These are phyloP conservation scores for Numida meleagris DNA, from an alignment of 2,113 vertebrate species.

Conservation along the genomic window DNA sequence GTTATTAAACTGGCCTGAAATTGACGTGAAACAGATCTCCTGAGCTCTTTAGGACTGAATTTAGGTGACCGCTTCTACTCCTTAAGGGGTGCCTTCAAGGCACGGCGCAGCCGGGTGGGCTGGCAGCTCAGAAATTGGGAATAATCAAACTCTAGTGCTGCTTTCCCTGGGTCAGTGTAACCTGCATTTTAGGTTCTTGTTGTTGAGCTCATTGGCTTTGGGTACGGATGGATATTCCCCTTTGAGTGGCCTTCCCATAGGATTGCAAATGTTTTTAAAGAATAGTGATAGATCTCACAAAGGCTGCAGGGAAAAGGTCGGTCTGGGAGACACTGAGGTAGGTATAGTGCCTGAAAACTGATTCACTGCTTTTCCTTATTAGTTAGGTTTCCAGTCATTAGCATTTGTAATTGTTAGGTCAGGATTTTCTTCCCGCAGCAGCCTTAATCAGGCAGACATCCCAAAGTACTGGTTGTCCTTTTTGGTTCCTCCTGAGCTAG, in stretches of 20 bases:
- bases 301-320: neutral
- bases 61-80: neutral
- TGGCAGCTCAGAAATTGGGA: neutral
- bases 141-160: neutral
- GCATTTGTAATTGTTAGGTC: neutral
- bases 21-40: neutral
- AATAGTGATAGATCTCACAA: neutral
- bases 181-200: neutral
- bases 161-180: neutral
- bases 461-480: neutral
- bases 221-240: neutral
- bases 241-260: neutral
- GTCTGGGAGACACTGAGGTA: neutral
- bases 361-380: neutral
- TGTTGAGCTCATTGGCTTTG: neutral
- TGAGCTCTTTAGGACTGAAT: neutral
- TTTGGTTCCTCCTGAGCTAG: neutral
- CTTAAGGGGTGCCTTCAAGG: neutral
- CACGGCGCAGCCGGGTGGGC: rapidly evolving
- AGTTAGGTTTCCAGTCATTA: neutral
- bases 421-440: neutral
- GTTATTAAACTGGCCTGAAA: neutral
- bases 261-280: neutral
- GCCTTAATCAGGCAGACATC: neutral
- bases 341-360: neutral